Evolutionary conservation across 2,113 vertebrate species (phyloP), one percentile per base, ranked within the genome.

Genomic region (Chlorodrepanis virens): DNA sequence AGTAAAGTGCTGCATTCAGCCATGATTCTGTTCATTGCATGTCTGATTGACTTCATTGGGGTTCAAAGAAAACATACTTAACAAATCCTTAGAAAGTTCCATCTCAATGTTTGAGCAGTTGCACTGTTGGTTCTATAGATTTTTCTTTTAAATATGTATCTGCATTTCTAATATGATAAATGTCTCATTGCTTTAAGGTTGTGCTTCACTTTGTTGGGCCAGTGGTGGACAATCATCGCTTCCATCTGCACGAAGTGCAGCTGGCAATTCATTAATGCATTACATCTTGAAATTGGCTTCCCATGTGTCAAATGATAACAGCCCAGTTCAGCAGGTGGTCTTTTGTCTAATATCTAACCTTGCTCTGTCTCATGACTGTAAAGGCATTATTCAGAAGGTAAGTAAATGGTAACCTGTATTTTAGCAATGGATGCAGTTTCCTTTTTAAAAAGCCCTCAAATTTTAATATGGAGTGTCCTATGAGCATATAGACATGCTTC

Each of bases 371-470:
- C 99, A 98, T 44, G 99, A 99, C 96, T 99, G 99, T 89, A 98
- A 97, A 97, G 98, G 99, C 35, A 50, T 99, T 74, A 97, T 99
- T 97, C 99, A 99, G 68, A 99, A 99, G 98, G 99, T 99, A 97
- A 91, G 96, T 59, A 72, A 61, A 54, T 27, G 39, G 10, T 49
- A n/a, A n/a, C 57, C n/a, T 70, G 77, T n/a, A 65, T 85, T 79
- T 89, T 76, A 60, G 56, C 28, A 77, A 29, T 69, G 20, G 24
- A 25, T 79, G 5, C 10, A 11, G 17, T 82, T 94, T 75, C 13
- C 14, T 78, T 89, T 83, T 54, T 79, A 39, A 60, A 52, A 64
- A 79, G 40, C 16, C 3, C 6, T 75, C 8, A 2, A 42, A 33
- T 69, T 93, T 81, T 79, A 64, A 3, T 71, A 33, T n/a, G 27